Evolutionary conservation across 2,113 vertebrate genomes (phyloP).

Genomic region (Theristicus caerulescens): DNA sequence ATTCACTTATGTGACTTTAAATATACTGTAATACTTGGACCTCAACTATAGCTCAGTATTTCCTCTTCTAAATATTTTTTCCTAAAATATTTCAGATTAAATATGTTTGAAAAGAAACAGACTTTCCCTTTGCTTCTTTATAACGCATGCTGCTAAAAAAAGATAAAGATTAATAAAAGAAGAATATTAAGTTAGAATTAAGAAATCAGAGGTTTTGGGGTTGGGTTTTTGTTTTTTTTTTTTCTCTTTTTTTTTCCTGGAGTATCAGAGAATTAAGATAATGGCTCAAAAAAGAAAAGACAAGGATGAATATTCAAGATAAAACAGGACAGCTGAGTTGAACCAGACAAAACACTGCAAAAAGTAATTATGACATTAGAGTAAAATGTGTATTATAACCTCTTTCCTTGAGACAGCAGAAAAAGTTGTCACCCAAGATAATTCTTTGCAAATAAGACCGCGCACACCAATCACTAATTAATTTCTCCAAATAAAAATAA

Average conservation of each 20-base stretch:
- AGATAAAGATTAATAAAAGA: neutral
- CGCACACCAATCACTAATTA: neutral
- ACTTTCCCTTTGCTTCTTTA: neutral
- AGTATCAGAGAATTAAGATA: neutral
- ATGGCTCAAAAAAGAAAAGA: neutral
- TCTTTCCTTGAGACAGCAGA: neutral
- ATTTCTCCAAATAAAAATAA: neutral
- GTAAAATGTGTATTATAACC: neutral
- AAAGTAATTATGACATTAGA: neutral
- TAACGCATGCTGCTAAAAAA: neutral
- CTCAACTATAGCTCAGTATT: neutral
- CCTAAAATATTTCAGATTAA: neutral
- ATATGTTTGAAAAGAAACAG: neutral
- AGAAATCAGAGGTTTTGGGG: neutral
- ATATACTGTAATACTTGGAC: neutral
- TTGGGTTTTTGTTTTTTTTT: neutral
- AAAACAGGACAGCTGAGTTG: neutral
- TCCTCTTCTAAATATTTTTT: neutral
- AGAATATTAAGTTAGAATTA: neutral
- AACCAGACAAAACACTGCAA: neutral
- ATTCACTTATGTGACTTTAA: neutral
- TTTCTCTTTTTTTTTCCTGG: neutral
- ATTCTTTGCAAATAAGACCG: neutral
- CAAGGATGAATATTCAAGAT: neutral
- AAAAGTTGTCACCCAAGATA: neutral